Percentiles rank a stretch among this genome's conserved stretches.
Evolutionary conservation across 1,140 invertebrate genomes (phyloP).

Genomic region (Acyrthosiphon pisum): DNA sequence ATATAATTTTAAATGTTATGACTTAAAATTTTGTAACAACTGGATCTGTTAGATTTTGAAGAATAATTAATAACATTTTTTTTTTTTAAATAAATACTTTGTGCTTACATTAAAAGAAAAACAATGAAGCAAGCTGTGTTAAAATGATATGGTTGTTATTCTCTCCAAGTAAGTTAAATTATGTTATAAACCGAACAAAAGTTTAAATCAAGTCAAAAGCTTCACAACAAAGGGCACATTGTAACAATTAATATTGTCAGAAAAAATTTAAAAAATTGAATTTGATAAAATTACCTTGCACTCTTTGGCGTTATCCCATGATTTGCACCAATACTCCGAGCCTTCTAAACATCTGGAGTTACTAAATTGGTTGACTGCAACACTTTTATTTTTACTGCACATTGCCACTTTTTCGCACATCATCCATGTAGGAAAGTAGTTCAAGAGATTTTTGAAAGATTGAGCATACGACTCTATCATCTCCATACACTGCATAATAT

Average conservation of each 20-base stretch:
- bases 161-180: neutral
- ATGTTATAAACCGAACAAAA: neutral
- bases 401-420: constrained; percentile 13
- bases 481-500: constrained; percentile 50
- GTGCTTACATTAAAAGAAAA: neutral
- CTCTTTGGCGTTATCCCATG: constrained; percentile 23
- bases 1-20: no score
- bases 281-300: constrained; percentile 46
- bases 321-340: constrained; percentile 7
- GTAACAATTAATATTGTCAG: neutral
- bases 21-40: neutral
- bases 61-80: neutral
- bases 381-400: constrained; percentile 43
- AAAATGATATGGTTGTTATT: neutral
- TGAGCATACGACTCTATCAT: constrained; percentile 35
- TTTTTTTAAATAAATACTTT: neutral
- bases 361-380: constrained; percentile 27
- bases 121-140: neutral
- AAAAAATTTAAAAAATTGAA: neutral
- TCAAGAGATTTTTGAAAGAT: constrained; percentile 45
- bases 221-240: neutral
- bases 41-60: neutral
- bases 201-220: neutral
- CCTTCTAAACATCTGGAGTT: constrained; percentile 35
- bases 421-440: constrained; percentile 37